Base-by-base conservation (phyloP, 2,113 vertebrate genomes). In the Isurus oxyrinchus region DNA sequence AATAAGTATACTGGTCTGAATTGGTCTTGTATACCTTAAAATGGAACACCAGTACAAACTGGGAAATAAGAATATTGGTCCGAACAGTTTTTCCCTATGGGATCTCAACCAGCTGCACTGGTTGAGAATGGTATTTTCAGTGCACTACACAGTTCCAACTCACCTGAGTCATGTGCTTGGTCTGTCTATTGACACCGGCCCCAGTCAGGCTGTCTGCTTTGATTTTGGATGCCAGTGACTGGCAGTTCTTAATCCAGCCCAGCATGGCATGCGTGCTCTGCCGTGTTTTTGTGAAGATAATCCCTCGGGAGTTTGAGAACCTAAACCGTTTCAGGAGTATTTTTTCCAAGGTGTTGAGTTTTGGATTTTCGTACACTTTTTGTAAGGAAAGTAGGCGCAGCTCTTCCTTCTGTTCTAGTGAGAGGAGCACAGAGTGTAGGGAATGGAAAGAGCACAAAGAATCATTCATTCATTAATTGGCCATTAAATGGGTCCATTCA, bases 111-210 rank as follows among this genome's bases (percentile, higher is more conserved):
- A 94, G 90, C 59, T 94, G 31, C 57, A n/a, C 1, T 21, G 16
- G 31, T 59, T 31, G 87, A n/a, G 88, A 59, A 35, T 91, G 55
- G 27, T 35, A 84, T 21, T 44, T 25, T 10, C 69, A 27, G 59
- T 57, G 19, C 69, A 49, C 35, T 76, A 8, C 19, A 8, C 8
- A 31, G 35, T 19, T 63, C 90, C 90, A n/a, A 6, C 13, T 16
- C 0, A 99, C 99, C 98, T 98, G 99, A 0, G 99, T 99, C 99
- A 99, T 99, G 97, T 98, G 97, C 94, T 88, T 97, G 96, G 23
- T 96, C 97, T 98, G 98, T 96, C 96, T 98, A 97, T 97, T 98
- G 97, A 81, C 97, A 10, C 99, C 98, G 0, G 98, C 97, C 0
- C 99, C 99, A 0, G 96, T 99, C 69, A 99, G 96, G 94, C 98